A percentile compares a stretch with the other conserved stretches of the same genome.
These are phyloP conservation scores for Cybosia mesomella DNA, from an alignment of 2,888 invertebrate genomes.

Conservation along the genomic window DNA sequence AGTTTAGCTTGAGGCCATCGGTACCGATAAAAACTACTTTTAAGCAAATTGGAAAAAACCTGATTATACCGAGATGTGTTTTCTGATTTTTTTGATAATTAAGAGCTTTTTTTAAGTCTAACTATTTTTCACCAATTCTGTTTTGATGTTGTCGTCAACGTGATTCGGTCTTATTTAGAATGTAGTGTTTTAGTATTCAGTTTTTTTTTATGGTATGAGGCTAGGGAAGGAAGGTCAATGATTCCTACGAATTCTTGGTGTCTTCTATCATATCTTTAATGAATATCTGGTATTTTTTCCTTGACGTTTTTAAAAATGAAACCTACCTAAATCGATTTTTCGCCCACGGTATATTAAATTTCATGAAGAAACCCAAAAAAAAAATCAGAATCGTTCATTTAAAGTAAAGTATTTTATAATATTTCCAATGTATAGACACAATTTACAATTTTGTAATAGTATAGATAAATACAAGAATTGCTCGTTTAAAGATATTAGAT, in stretches of 20 bases:
- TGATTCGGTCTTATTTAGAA: neutral
- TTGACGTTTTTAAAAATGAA: no score
- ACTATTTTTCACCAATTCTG: neutral
- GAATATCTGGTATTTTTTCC: no score
- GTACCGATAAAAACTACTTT: constrained; percentile 5
- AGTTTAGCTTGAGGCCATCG: constrained; percentile 1
- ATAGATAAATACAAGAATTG: no score
- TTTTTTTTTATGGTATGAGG: neutral
- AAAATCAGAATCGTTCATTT: no score
- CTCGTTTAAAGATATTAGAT: no score
- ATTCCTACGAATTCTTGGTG: neutral
- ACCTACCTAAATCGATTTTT: no score
- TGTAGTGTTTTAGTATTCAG: neutral
- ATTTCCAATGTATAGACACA: no score
- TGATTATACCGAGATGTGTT: constrained; percentile 3
- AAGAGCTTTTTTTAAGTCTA: neutral
- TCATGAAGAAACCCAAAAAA: no score
- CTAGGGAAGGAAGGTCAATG: neutral
- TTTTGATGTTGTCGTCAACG: neutral
- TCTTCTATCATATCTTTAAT: neutral
- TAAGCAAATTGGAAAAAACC: neutral
- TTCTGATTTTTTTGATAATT: neutral
- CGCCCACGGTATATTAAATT: no score
- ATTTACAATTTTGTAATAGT: no score
- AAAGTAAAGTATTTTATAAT: no score